These are phyloP conservation scores for Argyrosomus japonicus DNA, from an alignment of 2,113 vertebrate species.

Conservation along the genomic window DNA sequence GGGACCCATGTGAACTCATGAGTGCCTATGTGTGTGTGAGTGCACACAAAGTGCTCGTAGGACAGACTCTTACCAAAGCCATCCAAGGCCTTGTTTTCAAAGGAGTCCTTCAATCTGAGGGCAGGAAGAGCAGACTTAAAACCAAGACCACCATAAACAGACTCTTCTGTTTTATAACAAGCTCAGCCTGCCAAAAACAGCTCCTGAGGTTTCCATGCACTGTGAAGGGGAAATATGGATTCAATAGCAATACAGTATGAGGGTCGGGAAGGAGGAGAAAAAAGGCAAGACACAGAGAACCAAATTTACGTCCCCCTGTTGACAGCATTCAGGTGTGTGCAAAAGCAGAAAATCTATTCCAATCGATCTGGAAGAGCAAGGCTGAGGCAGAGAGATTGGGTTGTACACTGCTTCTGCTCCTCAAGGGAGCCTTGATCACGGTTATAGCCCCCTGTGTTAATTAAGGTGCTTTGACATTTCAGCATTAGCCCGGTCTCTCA, in stretches of 20 bases:
- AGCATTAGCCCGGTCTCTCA: slow-evolving; percentile 75
- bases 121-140: slow-evolving; percentile 69
- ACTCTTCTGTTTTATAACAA: slow-evolving; percentile 69
- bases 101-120: slow-evolving; percentile 71
- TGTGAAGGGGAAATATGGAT: slow-evolving; percentile 66
- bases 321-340: slow-evolving; percentile 82
- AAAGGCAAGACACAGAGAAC: slow-evolving; percentile 47
- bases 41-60: slow-evolving; percentile 11
- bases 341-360: slow-evolving; percentile 83
- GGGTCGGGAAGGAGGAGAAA: slow-evolving; percentile 34
- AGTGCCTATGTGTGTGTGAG: slow-evolving; percentile 31
- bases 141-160: slow-evolving; percentile 74
- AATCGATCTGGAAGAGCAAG: slow-evolving; percentile 74
- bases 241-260: slow-evolving; percentile 56
- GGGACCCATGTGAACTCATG: slow-evolving; percentile 56
- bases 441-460: slow-evolving; percentile 82
- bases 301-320: slow-evolving; percentile 76
- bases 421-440: slow-evolving; percentile 81
- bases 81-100: slow-evolving; percentile 68
- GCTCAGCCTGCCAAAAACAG: slow-evolving; percentile 64
- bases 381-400: slow-evolving; percentile 74
- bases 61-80: slow-evolving; percentile 56
- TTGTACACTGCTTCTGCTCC: slow-evolving; percentile 64
- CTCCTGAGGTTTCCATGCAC: slow-evolving; percentile 60
- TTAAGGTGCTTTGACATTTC: slow-evolving; percentile 83